Conservation (phyloP, 2,888 invertebrate species). For the Cremastobaeus sp. region DNA sequence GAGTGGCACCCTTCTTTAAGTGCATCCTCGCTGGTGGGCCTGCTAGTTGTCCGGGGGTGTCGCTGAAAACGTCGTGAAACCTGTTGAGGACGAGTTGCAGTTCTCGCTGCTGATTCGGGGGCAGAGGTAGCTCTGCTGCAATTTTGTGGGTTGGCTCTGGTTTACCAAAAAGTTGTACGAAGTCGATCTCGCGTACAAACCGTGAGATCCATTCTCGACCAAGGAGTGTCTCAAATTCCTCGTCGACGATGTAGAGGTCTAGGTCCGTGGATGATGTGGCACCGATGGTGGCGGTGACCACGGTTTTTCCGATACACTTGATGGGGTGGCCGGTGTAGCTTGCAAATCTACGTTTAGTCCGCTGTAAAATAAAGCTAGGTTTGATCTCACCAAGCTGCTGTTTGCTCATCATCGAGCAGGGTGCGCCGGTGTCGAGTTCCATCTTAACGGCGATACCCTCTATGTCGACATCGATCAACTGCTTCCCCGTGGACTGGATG, state of each 20-base stretch:
- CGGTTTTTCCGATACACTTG: slow-evolving; percentile 12
- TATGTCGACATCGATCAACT: slow-evolving; percentile 19
- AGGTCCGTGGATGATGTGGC: slow-evolving; percentile 10
- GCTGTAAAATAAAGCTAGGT: slow-evolving; percentile 3
- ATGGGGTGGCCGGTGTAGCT: slow-evolving; percentile 35
- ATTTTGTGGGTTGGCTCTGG: not conserved
- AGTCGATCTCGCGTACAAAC: slow-evolving; percentile 32
- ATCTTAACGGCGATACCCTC: slow-evolving; percentile 12
- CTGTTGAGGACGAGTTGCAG: too few relatives aligned
- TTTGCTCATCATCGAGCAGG: slow-evolving; percentile 23
- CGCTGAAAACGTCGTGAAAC: not conserved
- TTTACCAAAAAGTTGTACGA: slow-evolving; percentile 7
- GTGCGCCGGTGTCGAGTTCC: too few relatives aligned
- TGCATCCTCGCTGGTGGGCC: slow-evolving; percentile 19
- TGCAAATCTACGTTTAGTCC: slow-evolving; percentile 19
- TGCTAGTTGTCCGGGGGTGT: slow-evolving; percentile 17
- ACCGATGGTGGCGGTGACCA: slow-evolving; percentile 1
- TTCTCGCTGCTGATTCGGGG: not conserved
- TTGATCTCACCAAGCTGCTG: not conserved
- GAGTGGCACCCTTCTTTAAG: slow-evolving; percentile 6
- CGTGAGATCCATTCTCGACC: slow-evolving; percentile 43
- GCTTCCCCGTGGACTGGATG: not conserved
- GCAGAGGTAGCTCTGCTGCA: not conserved
- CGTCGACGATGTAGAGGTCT: slow-evolving; percentile 10
- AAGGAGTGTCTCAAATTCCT: too few relatives aligned